phyloP scores from a whole-genome alignment of 2,113 vertebrate genomes.

The Bufo gargarizans region DNA sequence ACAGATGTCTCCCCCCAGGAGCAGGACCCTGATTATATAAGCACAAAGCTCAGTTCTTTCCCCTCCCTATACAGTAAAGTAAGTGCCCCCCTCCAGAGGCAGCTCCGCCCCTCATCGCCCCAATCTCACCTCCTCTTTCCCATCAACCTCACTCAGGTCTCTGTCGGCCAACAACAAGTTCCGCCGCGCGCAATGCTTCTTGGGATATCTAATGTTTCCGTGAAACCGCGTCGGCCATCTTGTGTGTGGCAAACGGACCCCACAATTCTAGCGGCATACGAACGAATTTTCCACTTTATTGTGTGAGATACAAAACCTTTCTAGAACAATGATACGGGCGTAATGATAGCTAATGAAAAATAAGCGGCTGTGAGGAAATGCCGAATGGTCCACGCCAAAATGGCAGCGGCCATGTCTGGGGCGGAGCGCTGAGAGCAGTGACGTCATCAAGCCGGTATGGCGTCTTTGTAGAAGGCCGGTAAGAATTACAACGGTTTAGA shows the following conservation, averaged over 20 bases:
- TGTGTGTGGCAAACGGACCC: slow-evolving; percentile 11
- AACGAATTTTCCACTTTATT: background rate
- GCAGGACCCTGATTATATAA: too few relatives aligned
- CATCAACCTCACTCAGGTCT: background rate
- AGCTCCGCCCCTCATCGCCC: background rate
- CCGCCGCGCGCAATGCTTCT: background rate
- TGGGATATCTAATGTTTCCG: background rate
- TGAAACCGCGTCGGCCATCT: slow-evolving; percentile 11
- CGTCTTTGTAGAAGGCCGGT: background rate
- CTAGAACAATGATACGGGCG: background rate
- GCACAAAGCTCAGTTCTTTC: too few relatives aligned
- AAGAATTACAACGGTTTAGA: background rate
- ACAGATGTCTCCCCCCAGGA: too few relatives aligned
- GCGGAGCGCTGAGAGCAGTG: background rate
- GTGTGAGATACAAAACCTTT: background rate
- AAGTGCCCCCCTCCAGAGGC: too few relatives aligned
- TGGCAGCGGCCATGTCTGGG: background rate
- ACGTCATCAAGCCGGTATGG: slow-evolving; percentile 33
- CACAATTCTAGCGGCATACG: background rate
- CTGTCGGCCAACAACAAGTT: slow-evolving; percentile 17
- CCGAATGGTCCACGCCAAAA: background rate
- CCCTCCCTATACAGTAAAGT: background rate
- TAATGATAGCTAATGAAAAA: background rate
- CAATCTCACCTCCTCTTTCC: slow-evolving; percentile 6
- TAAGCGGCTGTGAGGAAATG: rapidly evolving